These are phyloP conservation scores for Balearica regulorum DNA, from an alignment of 2,797 vertebrate species.

Conservation along the genomic window DNA sequence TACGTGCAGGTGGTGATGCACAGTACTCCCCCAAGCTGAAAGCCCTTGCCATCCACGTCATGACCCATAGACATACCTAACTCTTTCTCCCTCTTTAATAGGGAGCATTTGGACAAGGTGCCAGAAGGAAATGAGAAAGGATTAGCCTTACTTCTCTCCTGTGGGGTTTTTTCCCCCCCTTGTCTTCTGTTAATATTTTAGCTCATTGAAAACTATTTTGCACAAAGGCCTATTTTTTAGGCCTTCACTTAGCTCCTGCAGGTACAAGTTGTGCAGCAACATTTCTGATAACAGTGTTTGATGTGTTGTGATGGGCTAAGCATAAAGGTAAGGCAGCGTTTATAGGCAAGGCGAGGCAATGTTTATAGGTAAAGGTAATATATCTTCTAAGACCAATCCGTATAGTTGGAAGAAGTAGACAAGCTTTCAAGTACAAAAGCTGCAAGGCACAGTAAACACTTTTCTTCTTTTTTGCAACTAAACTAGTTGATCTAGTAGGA, in stretches of 20 bases:
- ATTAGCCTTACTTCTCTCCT: not conserved
- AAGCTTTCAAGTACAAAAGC: not conserved
- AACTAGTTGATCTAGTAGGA: not conserved
- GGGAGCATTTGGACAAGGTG: not conserved
- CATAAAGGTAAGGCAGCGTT: not conserved
- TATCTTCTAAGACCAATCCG: not conserved
- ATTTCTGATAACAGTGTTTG: slow-evolving; percentile 2
- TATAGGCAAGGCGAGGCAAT: not conserved
- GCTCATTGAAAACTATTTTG: not conserved
- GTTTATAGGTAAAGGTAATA: not conserved
- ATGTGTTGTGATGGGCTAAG: slow-evolving; percentile 4
- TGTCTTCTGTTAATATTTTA: not conserved
- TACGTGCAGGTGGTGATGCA: not conserved
- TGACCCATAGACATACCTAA: not conserved
- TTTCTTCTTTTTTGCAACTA: not conserved
- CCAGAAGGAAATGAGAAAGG: not conserved
- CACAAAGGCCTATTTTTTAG: not conserved
- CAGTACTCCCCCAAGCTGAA: not conserved
- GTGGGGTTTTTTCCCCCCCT: not conserved
- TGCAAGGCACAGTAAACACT: not conserved
- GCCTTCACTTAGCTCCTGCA: not conserved
- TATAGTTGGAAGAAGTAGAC: not conserved
- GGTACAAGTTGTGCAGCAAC: not conserved
- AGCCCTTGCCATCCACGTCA: not conserved
- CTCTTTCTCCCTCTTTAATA: not conserved